A percentile compares a stretch with the other conserved stretches of the same genome.
Conservation (phyloP, 2,888 invertebrate genomes). For the Athripsodes cinereus region DNA sequence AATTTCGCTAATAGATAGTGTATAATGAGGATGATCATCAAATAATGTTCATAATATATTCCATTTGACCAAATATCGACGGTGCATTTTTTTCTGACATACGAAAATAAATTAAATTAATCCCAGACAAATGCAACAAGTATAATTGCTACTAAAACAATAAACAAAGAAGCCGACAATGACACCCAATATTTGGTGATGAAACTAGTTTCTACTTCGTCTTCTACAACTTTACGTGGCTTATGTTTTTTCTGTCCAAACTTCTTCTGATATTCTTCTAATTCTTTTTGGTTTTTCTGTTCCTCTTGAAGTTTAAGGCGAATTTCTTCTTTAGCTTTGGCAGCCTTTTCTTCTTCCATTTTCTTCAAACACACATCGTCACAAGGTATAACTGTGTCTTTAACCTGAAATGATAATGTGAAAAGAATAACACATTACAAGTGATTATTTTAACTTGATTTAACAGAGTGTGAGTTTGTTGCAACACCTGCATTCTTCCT, state of each 20-base stretch:
- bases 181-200: background rate
- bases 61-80: too few species aligned
- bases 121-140: too few species aligned
- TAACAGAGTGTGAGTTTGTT: too few species aligned
- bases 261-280: constrained; percentile 72
- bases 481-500: too few species aligned
- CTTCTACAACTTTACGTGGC: constrained; percentile 5
- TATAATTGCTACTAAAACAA: background rate
- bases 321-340: constrained; percentile 51
- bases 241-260: constrained; percentile 55
- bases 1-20: too few species aligned
- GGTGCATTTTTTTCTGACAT: too few species aligned
- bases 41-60: too few species aligned
- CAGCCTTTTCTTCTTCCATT: constrained; percentile 46
- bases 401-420: constrained; percentile 21
- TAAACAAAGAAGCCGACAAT: background rate
- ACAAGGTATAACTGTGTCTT: constrained; percentile 49
- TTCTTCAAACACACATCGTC: constrained; percentile 61
- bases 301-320: constrained; percentile 54
- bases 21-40: too few species aligned
- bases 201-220: background rate
- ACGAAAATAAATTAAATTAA: too few species aligned
- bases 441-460: too few species aligned
- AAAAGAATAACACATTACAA: too few species aligned
- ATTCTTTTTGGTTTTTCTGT: constrained; percentile 61